Base-by-base conservation (phyloP, 2,113 vertebrate genomes). In the Dasypus novemcinctus region DNA sequence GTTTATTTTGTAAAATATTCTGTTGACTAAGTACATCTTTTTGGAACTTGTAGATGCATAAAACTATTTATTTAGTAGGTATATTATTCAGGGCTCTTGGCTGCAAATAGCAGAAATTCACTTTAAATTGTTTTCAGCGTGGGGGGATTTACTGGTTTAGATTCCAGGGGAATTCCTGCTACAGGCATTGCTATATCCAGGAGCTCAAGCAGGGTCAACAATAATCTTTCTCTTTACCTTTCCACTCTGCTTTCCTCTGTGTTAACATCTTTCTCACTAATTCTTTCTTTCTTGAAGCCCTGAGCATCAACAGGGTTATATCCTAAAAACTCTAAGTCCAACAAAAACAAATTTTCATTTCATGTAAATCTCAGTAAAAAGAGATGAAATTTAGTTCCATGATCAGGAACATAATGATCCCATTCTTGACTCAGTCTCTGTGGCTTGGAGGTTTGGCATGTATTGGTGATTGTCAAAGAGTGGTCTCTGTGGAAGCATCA, bases 1-100 rank as follows among this genome's bases (percentile, higher is more conserved):
- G 90, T 90, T 82, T 93, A 25, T 91, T 89, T 13, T 76, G 0
- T 85, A 74, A 80, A 89, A 74, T 91, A 75, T 43, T 95, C 85
- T 85, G 57, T 66, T 80, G 36, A 25, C 21, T 81, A 36, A 79
- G 43, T 64, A 41, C 41, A 59, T 63, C 29, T 59, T 95, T 95
- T 69, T 87, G 20, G 21, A 76, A 61, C 4, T 20, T 69, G 17
- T 52, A 52, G 59, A 64, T 84, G n/a, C 29, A 71, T 4, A 88
- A 91, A 91, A n/a, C 6, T 81, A 20, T 79, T 59, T 33, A 25
- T 63, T 84, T 36, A 83, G 9, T 7, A 25, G 17, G 25, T 63
- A 7, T 31, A 41, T 25, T 84, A 12, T 61, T 90, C 21, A 89
- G 23, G 66, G 68, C 59, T 82, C 46, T 81, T 87, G 27, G 7